Evolutionary conservation across 2,113 vertebrate genomes (phyloP).

Genomic region (Ascaphus truei): DNA sequence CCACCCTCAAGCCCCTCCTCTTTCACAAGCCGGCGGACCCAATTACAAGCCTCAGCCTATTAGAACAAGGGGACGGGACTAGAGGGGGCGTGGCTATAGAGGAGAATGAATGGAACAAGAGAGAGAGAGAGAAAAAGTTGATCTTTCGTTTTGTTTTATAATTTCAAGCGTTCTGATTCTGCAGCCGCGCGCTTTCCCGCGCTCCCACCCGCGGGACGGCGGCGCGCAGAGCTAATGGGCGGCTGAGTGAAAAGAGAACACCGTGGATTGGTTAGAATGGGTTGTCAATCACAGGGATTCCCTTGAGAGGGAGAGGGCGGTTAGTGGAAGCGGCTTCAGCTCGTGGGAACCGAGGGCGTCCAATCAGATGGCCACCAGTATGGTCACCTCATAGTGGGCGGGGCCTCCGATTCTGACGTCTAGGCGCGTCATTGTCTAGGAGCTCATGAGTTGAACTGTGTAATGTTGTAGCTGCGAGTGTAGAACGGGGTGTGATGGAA

Average conservation of each 20-base stretch:
- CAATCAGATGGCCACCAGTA: not conserved
- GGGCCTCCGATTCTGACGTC: not conserved
- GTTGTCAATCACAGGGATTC: conserved; percentile 21
- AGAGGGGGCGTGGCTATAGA: not conserved
- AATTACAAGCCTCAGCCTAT: too few species aligned
- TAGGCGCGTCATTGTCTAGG: not conserved
- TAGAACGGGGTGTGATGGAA: too few species aligned
- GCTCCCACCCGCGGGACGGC: not conserved
- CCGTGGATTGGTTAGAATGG: not conserved
- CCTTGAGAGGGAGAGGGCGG: conserved; percentile 9
- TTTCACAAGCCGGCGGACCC: too few species aligned
- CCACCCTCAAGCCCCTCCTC: too few species aligned
- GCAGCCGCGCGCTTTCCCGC: not conserved
- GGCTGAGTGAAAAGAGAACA: not conserved
- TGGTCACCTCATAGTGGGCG: conserved; percentile 26
- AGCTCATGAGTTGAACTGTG: not conserved
- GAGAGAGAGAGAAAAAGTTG: too few species aligned
- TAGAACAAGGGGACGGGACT: too few species aligned
- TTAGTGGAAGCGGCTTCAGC: too few species aligned
- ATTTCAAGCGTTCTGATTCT: too few species aligned
- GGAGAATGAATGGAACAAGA: too few species aligned
- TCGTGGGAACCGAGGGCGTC: not conserved
- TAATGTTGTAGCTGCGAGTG: too few species aligned
- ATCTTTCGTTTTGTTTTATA: too few species aligned
- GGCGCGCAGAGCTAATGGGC: too few species aligned